These are phyloP conservation scores for Malthinus flaveolus DNA, from an alignment of 2,888 invertebrate genomes.

Conservation along the genomic window DNA sequence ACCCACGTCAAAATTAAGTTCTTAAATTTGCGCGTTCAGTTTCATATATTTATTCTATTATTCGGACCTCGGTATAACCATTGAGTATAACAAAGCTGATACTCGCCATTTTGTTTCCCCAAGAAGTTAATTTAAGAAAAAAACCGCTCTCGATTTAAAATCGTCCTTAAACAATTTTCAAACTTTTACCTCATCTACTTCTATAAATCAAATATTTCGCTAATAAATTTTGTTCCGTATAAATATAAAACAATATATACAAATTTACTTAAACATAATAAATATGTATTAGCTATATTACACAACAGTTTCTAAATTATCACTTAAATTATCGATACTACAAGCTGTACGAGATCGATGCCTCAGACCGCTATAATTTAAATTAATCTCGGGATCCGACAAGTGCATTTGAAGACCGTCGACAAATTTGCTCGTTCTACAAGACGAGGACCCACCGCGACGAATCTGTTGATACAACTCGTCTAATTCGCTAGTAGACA, in stretches of 20 bases:
- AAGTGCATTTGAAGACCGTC: slow-evolving; percentile 26
- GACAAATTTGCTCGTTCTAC: slow-evolving; percentile 10
- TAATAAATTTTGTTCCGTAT: slow-evolving; percentile 5
- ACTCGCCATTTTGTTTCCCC: background rate
- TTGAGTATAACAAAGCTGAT: too few relatives aligned
- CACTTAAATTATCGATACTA: slow-evolving; percentile 38
- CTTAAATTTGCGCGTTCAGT: too few relatives aligned
- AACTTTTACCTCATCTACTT: background rate
- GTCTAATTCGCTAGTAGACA: slow-evolving; percentile 63
- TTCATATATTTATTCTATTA: too few relatives aligned
- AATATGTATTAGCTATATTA: slow-evolving; percentile 24
- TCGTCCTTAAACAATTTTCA: background rate
- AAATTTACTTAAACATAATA: slow-evolving; percentile 18
- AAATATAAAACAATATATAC: slow-evolving; percentile 20
- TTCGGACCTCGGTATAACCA: too few relatives aligned
- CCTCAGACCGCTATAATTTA: slow-evolving; percentile 40
- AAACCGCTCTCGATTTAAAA: background rate
- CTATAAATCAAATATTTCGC: background rate
- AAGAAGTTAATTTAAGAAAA: background rate
- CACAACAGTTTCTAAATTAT: slow-evolving; percentile 44
- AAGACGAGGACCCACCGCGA: slow-evolving; percentile 50
- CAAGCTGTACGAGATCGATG: slow-evolving; percentile 32
- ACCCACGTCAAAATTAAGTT: too few relatives aligned
- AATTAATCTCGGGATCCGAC: slow-evolving; percentile 49
- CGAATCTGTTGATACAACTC: slow-evolving; percentile 72